phyloP scores from a whole-genome alignment of 2,797 vertebrate genomes.

The Alca torda region DNA sequence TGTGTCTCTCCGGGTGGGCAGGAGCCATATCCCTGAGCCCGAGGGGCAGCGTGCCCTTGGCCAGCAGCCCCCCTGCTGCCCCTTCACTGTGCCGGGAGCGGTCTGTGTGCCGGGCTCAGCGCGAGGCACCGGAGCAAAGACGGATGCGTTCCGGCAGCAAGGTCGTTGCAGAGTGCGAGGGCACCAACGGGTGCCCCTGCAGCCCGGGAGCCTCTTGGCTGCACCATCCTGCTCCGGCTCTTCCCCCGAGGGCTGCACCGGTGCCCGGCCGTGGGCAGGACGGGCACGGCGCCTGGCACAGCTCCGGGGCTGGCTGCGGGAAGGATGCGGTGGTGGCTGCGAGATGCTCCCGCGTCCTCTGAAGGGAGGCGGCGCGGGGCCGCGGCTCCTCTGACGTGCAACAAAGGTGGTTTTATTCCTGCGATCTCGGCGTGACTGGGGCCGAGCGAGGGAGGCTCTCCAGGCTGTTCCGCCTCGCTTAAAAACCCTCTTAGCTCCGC shows the following conservation, averaged over 20 bases:
- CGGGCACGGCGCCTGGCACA: accelerated
- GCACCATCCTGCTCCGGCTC: neutral
- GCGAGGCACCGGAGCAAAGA: neutral
- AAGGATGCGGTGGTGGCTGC: accelerated
- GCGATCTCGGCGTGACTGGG: accelerated
- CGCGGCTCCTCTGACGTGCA: accelerated
- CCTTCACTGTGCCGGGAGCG: neutral
- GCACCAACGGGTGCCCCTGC: neutral
- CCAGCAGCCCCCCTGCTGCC: neutral
- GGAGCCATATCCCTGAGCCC: neutral
- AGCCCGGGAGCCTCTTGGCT: neutral
- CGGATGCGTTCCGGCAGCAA: neutral
- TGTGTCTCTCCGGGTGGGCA: accelerated
- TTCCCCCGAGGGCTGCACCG: neutral
- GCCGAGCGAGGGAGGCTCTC: neutral
- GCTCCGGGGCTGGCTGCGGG: neutral
- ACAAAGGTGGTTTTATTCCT: neutral
- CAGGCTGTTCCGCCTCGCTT: neutral
- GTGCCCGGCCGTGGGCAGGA: accelerated
- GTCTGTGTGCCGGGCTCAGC: neutral
- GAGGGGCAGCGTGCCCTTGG: neutral
- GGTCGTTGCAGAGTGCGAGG: neutral
- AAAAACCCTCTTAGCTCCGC: neutral
- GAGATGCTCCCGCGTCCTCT: neutral
- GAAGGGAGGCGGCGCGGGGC: accelerated